Conservation (phyloP, 2,113 vertebrate species). For the Eublepharis macularius region DNA sequence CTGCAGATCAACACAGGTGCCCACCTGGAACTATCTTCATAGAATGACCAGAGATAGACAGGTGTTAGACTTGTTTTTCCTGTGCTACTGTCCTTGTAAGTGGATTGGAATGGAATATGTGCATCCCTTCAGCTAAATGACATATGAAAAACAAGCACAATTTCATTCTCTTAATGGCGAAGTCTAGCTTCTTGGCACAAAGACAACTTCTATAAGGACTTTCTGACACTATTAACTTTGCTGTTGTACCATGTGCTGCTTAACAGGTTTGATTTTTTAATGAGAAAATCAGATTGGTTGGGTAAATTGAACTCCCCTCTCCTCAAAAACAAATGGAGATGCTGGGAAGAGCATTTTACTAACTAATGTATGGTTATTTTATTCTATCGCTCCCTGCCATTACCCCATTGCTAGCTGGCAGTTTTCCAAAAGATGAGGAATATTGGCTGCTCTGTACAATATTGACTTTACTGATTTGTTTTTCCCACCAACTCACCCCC, state of each 20-base stretch:
- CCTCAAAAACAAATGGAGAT: constrained; percentile 4
- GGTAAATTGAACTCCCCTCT: background rate
- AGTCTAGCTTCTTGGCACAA: background rate
- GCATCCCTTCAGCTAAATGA: background rate
- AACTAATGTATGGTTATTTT: constrained; percentile 9
- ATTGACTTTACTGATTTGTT: constrained; percentile 7
- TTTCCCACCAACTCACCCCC: no score
- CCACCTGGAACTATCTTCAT: background rate
- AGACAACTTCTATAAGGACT: background rate
- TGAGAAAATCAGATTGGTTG: background rate
- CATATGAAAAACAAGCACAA: background rate
- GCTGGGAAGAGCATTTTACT: constrained; percentile 1
- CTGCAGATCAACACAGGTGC: no score
- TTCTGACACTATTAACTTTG: constrained; percentile 21
- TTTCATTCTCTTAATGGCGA: constrained; percentile 4
- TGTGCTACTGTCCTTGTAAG: background rate
- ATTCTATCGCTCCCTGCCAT: background rate
- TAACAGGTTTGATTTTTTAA: background rate
- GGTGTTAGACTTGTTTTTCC: background rate
- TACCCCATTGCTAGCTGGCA: background rate
- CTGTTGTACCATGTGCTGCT: background rate
- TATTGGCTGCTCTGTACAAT: background rate
- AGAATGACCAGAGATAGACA: background rate
- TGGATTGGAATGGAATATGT: background rate
- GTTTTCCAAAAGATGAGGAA: constrained; percentile 7